Conservation (phyloP, 2,113 vertebrate genomes). For the Gallinago jamesoni region DNA sequence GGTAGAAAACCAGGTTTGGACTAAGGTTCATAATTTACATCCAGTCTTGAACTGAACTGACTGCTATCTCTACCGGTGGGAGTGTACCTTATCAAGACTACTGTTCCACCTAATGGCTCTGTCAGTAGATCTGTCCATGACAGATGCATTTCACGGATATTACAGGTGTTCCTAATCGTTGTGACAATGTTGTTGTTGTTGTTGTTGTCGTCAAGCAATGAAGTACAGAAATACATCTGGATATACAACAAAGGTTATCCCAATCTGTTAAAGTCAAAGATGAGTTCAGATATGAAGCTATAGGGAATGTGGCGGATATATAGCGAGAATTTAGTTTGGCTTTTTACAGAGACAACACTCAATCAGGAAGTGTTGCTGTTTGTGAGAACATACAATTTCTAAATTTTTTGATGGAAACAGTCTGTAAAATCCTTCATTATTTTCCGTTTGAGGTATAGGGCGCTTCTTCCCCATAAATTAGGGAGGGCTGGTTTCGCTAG, state of each 20-base stretch:
- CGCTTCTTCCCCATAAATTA: background rate
- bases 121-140: fast-evolving
- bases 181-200: background rate
- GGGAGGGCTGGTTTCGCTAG: background rate
- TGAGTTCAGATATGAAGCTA: background rate
- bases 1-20: background rate
- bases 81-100: background rate
- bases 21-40: background rate
- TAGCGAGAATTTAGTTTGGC: background rate
- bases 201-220: background rate
- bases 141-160: background rate
- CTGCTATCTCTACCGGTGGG: background rate
- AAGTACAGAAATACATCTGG: background rate
- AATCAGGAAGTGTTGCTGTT: background rate
- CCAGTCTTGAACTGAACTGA: background rate
- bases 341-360: background rate
- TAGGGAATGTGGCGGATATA: background rate
- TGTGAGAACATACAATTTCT: background rate
- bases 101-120: background rate
- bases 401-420: background rate
- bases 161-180: background rate
- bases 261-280: background rate
- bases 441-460: background rate
- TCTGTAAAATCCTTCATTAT: too few relatives aligned
- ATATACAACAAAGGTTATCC: background rate